Conservation (phyloP, 2,113 vertebrate genomes). For the Clinocottus analis region DNA sequence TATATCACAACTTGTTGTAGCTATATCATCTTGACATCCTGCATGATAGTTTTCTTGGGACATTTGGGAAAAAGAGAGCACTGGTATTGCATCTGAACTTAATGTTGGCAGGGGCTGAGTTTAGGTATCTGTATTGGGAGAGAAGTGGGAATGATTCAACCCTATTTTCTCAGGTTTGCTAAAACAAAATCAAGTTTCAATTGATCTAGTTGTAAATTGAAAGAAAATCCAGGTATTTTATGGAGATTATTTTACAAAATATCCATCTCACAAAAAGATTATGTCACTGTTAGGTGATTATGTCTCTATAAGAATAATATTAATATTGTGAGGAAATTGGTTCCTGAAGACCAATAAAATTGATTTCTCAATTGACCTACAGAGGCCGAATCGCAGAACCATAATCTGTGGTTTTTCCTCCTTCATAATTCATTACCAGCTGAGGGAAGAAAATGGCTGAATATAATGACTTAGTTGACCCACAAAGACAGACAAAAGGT, state of each 20-base stretch:
- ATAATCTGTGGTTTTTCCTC: slow-evolving; percentile 18
- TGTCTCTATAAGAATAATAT: neutral
- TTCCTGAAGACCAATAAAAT: slow-evolving; percentile 24
- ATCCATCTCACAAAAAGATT: slow-evolving; percentile 13
- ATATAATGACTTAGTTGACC: slow-evolving; percentile 27
- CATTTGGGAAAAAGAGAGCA: neutral
- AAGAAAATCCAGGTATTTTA: slow-evolving; percentile 6
- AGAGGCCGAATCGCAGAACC: neutral
- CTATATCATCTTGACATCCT: neutral
- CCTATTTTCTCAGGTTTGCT: neutral
- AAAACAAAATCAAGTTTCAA: neutral
- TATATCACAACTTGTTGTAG: neutral
- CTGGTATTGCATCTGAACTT: neutral
- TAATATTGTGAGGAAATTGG: slow-evolving; percentile 11
- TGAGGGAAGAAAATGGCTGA: neutral
- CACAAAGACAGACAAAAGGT: neutral
- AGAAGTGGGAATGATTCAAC: slow-evolving; percentile 1
- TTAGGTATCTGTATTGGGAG: neutral
- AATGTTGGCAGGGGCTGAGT: neutral
- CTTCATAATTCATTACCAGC: slow-evolving; percentile 24
- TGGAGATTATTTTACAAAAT: neutral
- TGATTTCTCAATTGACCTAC: slow-evolving; percentile 17
- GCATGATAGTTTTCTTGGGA: neutral
- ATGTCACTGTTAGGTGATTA: too few relatives aligned
- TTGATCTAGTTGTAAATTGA: slow-evolving; percentile 22